Evolutionary conservation across 1,140 invertebrate species (phyloP), one percentile per base, ranked within the genome.

Genomic region (Euwallacea fornicatus): DNA sequence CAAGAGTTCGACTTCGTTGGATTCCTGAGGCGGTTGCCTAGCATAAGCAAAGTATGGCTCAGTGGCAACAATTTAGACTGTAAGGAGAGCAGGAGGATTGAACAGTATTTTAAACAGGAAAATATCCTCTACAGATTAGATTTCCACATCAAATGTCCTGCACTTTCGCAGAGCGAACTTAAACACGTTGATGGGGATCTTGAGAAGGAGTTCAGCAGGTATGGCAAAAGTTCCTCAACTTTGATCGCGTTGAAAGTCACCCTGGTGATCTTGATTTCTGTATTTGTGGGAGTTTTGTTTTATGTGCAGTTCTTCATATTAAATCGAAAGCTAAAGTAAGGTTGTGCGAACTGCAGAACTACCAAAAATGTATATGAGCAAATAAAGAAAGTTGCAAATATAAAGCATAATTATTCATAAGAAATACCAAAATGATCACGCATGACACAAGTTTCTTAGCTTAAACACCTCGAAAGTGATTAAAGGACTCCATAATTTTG

Each of bases 231-330:
- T 33, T 33, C 21, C 21, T 33, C 21, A 67, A 47, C 44, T 54
- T 16, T 15, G 7, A 41, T 43, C 10, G 56, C 66, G 2, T 62
- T 59, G 55, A 62, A 67, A 53, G 56, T 72, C 62, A 53, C 64
- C 21, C 16, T 72, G 8, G 16, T 72, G 9, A 44, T 54, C 1
- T 10, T 73, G 21, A 56, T 66, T n/a, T 41, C 69, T 9, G 15
- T 69, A 7, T 55, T 73, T 16, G 15, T 70, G 42, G 62, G 67
- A 2, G 21, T 66, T 21, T 16, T 73, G 41, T 66, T 73, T 62
- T 73, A 73, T 61, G 41, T 70, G 33, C 72, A 73, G 42, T 66
- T 73, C 42, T 73, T 69, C 7, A 65, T 73, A 3, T 44, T 66
- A 21, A 66, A 66, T 44, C 53, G 53, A 7, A 56, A 42, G 10